Evolutionary conservation across 2,113 vertebrate species (phyloP).

Genomic region (Dryoscopus gambensis): DNA sequence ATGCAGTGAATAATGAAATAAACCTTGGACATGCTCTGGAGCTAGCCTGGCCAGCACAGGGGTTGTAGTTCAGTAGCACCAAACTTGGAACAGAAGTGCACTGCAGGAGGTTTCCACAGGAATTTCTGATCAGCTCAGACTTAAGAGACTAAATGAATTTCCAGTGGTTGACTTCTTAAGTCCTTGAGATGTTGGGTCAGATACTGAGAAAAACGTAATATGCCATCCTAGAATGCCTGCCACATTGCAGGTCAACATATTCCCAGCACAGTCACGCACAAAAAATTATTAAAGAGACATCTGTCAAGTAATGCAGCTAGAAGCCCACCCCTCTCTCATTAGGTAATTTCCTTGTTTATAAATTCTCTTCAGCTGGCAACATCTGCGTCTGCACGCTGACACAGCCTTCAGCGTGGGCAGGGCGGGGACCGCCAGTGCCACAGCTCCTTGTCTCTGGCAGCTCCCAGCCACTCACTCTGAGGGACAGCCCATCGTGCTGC

Average conservation of each 20-base stretch:
- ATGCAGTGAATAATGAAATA: neutral
- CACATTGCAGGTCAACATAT: neutral
- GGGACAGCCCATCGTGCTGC: fast-evolving
- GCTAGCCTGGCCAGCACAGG: neutral
- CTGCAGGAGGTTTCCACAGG: neutral
- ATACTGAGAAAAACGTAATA: neutral
- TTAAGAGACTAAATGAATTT: neutral
- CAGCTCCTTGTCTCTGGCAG: neutral
- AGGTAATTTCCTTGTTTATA: neutral
- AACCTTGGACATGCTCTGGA: neutral
- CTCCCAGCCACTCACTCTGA: fast-evolving
- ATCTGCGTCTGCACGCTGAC: neutral
- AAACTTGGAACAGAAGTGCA: neutral
- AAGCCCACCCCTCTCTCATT: neutral
- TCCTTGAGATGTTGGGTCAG: neutral
- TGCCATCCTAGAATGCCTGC: neutral
- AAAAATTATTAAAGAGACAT: neutral
- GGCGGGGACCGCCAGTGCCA: neutral
- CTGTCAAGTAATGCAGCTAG: neutral
- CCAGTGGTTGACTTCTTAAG: neutral
- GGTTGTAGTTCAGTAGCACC: neutral
- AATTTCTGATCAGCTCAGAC: neutral
- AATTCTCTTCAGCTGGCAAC: neutral
- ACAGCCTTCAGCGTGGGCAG: fast-evolving
- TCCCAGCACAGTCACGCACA: neutral